phyloP scores from a whole-genome alignment of 2,113 vertebrate genomes.

The Chunga burmeisteri region DNA sequence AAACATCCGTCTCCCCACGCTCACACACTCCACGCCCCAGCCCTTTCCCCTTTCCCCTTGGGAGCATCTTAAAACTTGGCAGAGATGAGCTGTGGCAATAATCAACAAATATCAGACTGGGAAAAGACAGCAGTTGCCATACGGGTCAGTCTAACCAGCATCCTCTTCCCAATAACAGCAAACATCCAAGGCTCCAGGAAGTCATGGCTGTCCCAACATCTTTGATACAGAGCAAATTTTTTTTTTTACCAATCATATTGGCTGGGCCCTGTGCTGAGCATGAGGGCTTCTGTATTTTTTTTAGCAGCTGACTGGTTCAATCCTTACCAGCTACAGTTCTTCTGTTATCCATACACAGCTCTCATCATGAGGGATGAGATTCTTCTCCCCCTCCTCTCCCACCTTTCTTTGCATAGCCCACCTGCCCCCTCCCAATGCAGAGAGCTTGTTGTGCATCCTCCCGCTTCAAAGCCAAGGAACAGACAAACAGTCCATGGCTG shows the following conservation, averaged over 20 bases:
- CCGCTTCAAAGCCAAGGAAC: neutral
- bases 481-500: neutral
- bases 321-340: neutral
- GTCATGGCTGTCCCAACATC: no score
- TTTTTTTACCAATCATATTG: neutral
- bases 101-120: fast-evolving
- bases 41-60: neutral
- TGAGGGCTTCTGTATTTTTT: neutral
- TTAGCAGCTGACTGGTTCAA: neutral
- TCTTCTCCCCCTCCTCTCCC: neutral
- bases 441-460: neutral
- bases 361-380: neutral
- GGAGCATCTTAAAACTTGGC: neutral
- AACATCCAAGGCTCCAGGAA: neutral
- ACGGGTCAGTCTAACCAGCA: neutral
- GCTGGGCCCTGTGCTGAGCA: neutral
- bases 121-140: neutral
- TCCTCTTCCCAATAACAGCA: neutral
- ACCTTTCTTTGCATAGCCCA: neutral
- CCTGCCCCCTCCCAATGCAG: neutral
- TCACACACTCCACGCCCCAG: fast-evolving
- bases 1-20: fast-evolving
- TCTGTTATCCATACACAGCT: neutral
- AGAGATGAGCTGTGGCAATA: neutral
- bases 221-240: neutral